Evolutionary conservation across 2,888 invertebrate genomes (phyloP).

Genomic region (Andrena dorsata): DNA sequence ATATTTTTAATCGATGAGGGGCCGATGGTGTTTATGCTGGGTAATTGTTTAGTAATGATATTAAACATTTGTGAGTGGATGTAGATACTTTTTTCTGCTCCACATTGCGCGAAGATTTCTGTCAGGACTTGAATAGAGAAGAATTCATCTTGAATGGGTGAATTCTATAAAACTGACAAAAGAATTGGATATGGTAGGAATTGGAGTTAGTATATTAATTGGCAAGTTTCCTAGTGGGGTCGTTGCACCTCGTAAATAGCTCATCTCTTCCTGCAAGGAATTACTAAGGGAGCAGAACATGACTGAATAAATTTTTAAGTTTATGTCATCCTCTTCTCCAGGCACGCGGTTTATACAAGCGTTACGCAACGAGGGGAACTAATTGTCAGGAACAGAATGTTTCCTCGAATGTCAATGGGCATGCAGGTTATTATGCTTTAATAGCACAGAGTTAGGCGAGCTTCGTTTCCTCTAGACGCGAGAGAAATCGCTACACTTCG

Average conservation of each 20-base stretch:
- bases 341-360: background rate
- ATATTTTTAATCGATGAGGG: background rate
- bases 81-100: too few relatives aligned
- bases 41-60: too few relatives aligned
- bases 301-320: constrained; percentile 15
- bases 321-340: background rate
- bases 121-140: too few relatives aligned
- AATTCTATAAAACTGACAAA: too few relatives aligned
- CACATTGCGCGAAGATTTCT: too few relatives aligned
- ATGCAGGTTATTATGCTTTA: constrained; percentile 29
- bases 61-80: too few relatives aligned
- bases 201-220: too few relatives aligned
- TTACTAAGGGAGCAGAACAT: background rate
- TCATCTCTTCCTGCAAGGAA: background rate
- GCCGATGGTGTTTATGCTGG: too few relatives aligned
- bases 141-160: too few relatives aligned
- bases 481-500: constrained; percentile 62
- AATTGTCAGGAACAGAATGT: constrained; percentile 26
- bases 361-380: constrained; percentile 19
- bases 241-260: too few relatives aligned
- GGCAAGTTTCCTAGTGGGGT: too few relatives aligned
- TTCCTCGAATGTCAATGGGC: constrained; percentile 31
- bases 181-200: too few relatives aligned
- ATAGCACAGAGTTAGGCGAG: constrained; percentile 18
- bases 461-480: constrained; percentile 32